phyloP scores from a whole-genome alignment of 2,797 vertebrate genomes.

The Hafferia zeledoni region DNA sequence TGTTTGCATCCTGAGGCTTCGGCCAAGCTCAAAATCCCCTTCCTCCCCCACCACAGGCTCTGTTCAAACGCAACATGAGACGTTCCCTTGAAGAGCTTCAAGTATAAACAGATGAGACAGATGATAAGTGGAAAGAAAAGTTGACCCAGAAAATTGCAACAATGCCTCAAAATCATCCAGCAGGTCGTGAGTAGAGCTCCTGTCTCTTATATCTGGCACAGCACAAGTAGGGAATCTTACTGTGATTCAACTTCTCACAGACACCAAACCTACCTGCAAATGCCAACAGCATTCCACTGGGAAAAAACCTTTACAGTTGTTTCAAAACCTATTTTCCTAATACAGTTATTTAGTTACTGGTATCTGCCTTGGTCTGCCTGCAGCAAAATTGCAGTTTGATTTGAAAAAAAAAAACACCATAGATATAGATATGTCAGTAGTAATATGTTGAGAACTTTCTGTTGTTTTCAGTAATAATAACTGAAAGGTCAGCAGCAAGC shows the following conservation, averaged over 20 bases:
- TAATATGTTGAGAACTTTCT: background rate
- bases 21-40: background rate
- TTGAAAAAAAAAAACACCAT: background rate
- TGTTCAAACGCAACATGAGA: background rate
- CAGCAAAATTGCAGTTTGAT: background rate
- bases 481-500: background rate
- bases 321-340: background rate
- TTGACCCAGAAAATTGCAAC: background rate
- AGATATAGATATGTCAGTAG: background rate
- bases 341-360: background rate
- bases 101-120: constrained; percentile 41
- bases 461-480: constrained; percentile 34
- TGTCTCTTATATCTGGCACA: rapidly evolving
- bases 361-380: background rate
- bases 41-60: background rate
- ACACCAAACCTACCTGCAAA: background rate
- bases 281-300: background rate
- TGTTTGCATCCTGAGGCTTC: constrained; percentile 28
- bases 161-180: background rate
- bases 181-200: background rate
- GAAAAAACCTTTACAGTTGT: background rate
- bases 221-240: rapidly evolving
- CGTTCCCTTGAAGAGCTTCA: background rate
- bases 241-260: background rate
- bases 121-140: constrained; percentile 13